Evolutionary conservation across 2,113 vertebrate species (phyloP), one percentile per base, ranked within the genome.

Genomic region (Triplophysa tibetana): DNA sequence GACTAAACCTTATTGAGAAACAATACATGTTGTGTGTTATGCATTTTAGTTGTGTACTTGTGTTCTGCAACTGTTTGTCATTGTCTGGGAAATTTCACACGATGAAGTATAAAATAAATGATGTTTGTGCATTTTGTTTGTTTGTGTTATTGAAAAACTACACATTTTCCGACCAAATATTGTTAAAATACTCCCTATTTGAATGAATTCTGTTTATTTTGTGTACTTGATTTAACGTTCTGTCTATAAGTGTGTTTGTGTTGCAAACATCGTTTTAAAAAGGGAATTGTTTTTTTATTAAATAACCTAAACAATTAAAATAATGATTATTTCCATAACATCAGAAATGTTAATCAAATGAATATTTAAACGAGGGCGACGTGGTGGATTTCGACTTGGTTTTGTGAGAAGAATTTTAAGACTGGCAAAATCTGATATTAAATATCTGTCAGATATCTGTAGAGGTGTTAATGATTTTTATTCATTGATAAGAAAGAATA

Each of bases 401-500:
- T 73, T 48, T 26, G 58, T 63, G 23, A 48, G 16, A 50, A 14
- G 26, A 10, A 29, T 63, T 75, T 63, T 63, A 63, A 63, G 23
- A n/a, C 73, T 63, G 60, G 1, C 9, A 43, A 50, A 75, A 63
- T 63, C 73, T 19, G 23, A 63, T 60, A 63, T 63, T 58, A 74
- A 41, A 45, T 43, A 61, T 62, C 56, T 45, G 56, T 17, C 72
- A 50, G 60, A 29, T 63, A 38, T 61, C 33, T 43, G 29, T 19
- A 61, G n/a, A 24, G 70, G 70, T 75, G 58, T 19, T 17, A 45
- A 24, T 21, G n/a, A 10, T 26, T 12, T 75, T 45, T 48, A n/a
- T 63, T 48, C 60, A 75, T 29, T 63, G 38, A 75, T 75, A 24
- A n/a, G 58, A 50, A 63, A 72, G 1, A 45, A 63, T 26, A 48